These are phyloP conservation scores for Cantharis nigra DNA, from an alignment of 2,888 invertebrate genomes.

Conservation along the genomic window DNA sequence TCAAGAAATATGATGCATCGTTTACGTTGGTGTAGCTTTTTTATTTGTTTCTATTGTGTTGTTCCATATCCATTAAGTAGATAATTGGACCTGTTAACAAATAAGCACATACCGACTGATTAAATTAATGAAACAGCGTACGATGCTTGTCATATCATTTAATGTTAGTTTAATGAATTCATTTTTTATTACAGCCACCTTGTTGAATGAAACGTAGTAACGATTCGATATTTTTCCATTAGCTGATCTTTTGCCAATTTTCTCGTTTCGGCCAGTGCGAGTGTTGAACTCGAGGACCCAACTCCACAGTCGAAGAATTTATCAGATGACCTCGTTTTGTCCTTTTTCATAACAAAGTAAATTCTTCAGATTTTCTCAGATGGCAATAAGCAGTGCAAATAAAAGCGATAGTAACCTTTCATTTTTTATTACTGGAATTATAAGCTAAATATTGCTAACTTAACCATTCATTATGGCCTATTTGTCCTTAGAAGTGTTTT, in stretches of 20 bases:
- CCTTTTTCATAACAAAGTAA: neutral
- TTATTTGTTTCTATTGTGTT: conserved; percentile 17
- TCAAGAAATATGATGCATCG: neutral
- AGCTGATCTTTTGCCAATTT: neutral
- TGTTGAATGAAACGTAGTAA: neutral
- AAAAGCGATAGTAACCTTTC: neutral
- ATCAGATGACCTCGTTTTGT: neutral
- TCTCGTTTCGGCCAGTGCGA: neutral
- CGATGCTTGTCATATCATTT: conserved; percentile 7
- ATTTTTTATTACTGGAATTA: neutral
- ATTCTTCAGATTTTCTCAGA: neutral
- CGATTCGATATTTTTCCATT: neutral
- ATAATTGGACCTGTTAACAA: conserved; percentile 15
- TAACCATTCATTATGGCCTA: neutral
- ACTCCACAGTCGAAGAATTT: neutral
- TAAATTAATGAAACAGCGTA: conserved; percentile 23
- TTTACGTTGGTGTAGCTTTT: neutral
- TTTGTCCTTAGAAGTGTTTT: neutral
- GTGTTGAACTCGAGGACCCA: neutral
- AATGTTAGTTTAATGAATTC: neutral
- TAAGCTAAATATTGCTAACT: neutral
- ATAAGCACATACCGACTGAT: conserved; percentile 27
- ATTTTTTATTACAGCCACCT: neutral
- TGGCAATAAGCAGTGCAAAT: neutral
- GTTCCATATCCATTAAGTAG: conserved; percentile 22